Conservation (phyloP, 2,797 vertebrate genomes). For the Myiotriccus ornatus region DNA sequence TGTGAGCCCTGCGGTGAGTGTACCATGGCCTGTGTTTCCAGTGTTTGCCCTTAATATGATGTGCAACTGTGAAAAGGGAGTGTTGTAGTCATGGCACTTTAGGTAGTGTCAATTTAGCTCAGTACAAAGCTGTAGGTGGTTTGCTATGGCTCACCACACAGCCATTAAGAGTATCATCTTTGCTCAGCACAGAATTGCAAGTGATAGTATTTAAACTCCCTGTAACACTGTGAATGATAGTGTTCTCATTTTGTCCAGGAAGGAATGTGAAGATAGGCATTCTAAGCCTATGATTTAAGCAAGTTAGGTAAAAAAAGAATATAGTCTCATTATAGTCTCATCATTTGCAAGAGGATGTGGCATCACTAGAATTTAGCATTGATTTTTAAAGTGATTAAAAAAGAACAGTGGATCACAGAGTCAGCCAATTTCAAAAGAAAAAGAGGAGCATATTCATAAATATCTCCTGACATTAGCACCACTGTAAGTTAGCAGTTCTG, state of each 20-base stretch:
- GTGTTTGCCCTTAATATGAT: slow-evolving; percentile 32
- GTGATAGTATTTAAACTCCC: slow-evolving; percentile 42
- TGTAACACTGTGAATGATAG: slow-evolving; percentile 2
- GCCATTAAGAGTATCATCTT: slow-evolving; percentile 53
- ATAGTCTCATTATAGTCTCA: background rate
- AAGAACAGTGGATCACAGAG: background rate
- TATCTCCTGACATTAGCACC: background rate
- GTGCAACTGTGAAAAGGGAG: slow-evolving; percentile 64
- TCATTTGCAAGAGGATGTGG: background rate
- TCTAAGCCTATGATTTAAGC: slow-evolving; percentile 5
- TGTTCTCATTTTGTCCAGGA: slow-evolving; percentile 13
- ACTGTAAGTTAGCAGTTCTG: background rate
- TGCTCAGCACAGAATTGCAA: slow-evolving; percentile 39
- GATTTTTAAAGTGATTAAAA: slow-evolving; percentile 23
- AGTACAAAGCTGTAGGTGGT: slow-evolving; percentile 57
- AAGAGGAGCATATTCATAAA: background rate
- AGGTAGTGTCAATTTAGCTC: slow-evolving; percentile 54
- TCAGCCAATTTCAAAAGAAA: background rate
- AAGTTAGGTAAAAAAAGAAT: background rate
- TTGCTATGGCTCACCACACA: slow-evolving; percentile 55
- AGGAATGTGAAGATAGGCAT: background rate
- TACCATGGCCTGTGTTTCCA: background rate
- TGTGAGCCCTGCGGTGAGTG: background rate
- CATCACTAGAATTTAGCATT: background rate
- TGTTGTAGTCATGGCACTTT: slow-evolving; percentile 28